These are phyloP conservation scores for Podotricha telesiphe DNA, from an alignment of 2,888 invertebrate genomes.

Conservation along the genomic window DNA sequence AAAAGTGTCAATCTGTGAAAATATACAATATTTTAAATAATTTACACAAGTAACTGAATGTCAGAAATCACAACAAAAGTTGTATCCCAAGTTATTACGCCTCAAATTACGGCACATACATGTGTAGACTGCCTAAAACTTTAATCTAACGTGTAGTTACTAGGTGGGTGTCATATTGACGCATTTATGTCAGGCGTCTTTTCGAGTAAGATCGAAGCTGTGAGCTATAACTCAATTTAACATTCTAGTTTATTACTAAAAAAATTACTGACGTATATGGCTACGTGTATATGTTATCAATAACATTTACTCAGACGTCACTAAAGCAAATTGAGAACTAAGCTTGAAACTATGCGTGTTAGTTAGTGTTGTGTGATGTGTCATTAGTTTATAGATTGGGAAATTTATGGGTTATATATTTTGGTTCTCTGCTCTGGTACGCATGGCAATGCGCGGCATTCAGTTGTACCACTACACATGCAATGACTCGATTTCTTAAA, in stretches of 20 bases:
- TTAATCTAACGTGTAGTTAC: conserved; percentile 11
- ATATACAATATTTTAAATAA: background rate
- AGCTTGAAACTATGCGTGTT: conserved; percentile 38
- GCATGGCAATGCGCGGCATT: too few species aligned
- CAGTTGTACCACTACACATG: too few species aligned
- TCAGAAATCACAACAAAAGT: conserved; percentile 4
- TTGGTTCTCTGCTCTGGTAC: too few species aligned
- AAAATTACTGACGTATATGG: background rate
- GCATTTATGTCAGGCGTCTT: conserved; percentile 1
- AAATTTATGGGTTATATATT: conserved; percentile 28
- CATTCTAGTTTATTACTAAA: background rate
- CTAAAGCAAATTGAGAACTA: conserved; percentile 34
- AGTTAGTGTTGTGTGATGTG: conserved; percentile 37
- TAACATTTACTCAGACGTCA: conserved; percentile 14
- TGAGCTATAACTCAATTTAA: background rate
- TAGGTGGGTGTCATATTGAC: conserved; percentile 14
- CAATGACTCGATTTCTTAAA: too few species aligned
- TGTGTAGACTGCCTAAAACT: conserved; percentile 32
- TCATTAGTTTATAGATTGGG: conserved; percentile 33
- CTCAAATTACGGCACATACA: conserved; percentile 22
- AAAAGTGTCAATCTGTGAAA: too few species aligned
- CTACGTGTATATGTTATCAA: background rate
- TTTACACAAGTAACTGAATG: too few species aligned
- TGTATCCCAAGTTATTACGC: background rate
- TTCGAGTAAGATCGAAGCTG: background rate